Conservation (phyloP, 2,797 vertebrate genomes). For the Lepus townsendii region DNA sequence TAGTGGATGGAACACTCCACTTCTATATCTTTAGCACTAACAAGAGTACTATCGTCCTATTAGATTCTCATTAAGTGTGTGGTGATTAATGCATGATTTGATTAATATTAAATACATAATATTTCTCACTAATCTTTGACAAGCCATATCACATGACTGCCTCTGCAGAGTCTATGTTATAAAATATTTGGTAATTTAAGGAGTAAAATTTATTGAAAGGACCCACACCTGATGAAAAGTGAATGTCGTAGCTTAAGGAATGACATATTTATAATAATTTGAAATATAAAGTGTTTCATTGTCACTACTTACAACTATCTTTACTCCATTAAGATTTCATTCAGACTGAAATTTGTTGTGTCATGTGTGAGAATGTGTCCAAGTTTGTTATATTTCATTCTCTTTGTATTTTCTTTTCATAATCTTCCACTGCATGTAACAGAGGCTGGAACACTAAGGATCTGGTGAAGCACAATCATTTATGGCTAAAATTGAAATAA, state of each 20-base stretch:
- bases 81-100: neutral
- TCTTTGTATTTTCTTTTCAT: neutral
- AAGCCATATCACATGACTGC: neutral
- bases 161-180: neutral
- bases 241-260: neutral
- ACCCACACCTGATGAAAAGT: neutral
- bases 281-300: neutral
- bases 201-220: neutral
- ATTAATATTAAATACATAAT: conserved; percentile 8
- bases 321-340: neutral
- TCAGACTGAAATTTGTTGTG: neutral
- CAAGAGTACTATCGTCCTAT: neutral
- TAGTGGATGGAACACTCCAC: neutral
- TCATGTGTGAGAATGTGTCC: neutral
- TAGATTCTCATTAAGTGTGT: neutral
- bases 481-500: conserved; percentile 33
- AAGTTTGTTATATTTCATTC: neutral
- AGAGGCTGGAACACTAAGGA: neutral
- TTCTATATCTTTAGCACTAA: neutral
- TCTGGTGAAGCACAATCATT: neutral
- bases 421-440: neutral
- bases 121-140: neutral
- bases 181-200: conserved; percentile 46
- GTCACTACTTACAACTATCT: neutral
- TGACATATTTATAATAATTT: neutral